These are phyloP conservation scores for Anthopleura xanthogrammica DNA, from an alignment of 92 coral and sea anemone species.

Conservation along the genomic window DNA sequence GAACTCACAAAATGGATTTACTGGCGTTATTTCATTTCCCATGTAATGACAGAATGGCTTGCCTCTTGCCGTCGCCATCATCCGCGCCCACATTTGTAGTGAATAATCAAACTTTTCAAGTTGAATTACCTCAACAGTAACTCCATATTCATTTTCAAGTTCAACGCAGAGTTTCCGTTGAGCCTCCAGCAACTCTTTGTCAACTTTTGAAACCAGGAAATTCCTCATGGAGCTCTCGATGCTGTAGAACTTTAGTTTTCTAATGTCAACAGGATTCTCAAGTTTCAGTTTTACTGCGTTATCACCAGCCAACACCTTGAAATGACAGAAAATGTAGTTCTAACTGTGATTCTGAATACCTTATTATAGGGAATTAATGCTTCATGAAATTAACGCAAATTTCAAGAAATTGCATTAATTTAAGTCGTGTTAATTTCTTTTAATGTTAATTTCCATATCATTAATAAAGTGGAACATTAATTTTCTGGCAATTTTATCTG, in stretches of 20 bases:
- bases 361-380: no score
- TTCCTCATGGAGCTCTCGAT: slow-evolving; percentile 71
- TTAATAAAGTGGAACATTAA: no score
- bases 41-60: slow-evolving; percentile 81
- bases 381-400: no score
- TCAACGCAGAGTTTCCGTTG: slow-evolving; percentile 72
- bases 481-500: no score
- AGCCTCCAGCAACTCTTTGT: slow-evolving; percentile 64
- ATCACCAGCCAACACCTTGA: slow-evolving; percentile 80
- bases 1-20: slow-evolving; percentile 87
- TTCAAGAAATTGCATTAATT: no score
- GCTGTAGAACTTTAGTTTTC: slow-evolving; percentile 69
- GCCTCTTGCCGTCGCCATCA: slow-evolving; percentile 86
- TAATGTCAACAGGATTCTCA: slow-evolving; percentile 56
- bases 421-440: no score
- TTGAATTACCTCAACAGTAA: slow-evolving; percentile 59
- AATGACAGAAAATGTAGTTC: no score
- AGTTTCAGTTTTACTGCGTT: slow-evolving; percentile 57
- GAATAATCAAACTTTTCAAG: slow-evolving; percentile 78
- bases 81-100: slow-evolving; percentile 83
- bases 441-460: no score
- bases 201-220: slow-evolving; percentile 70
- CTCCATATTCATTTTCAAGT: slow-evolving; percentile 61
- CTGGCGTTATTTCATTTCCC: slow-evolving; percentile 55
- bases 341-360: no score